Conservation (phyloP, 2,888 invertebrate species). For the Monopis laevigella region DNA sequence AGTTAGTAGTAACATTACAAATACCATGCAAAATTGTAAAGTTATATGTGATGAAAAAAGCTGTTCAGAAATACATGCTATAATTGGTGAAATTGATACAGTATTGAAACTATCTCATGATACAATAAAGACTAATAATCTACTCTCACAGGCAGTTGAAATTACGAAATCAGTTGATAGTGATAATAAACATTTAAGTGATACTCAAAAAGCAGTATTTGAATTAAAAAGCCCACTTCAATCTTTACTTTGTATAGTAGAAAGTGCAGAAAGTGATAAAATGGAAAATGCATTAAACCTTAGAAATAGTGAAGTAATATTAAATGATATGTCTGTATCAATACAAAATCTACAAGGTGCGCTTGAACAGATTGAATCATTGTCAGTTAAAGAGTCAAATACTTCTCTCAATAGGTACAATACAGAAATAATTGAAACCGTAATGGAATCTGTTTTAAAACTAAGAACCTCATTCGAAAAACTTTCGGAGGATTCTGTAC, state of each 20-base stretch:
- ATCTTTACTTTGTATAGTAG: conserved; percentile 41
- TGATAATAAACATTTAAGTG: conserved; percentile 42
- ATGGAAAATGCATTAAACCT: conserved; percentile 28
- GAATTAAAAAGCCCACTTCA: conserved; percentile 43
- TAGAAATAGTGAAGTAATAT: conserved; percentile 40
- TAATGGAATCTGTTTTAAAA: conserved; percentile 71
- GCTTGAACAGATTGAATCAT: conserved; percentile 54
- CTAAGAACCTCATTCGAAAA: conserved; percentile 68
- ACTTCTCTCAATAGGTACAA: conserved; percentile 50
- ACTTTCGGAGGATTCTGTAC: conserved; percentile 34
- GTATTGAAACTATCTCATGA: conserved; percentile 61
- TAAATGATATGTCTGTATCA: conserved; percentile 52
- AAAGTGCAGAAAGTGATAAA: conserved; percentile 36
- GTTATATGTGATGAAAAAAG: conserved; percentile 38
- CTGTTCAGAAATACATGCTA: conserved; percentile 46
- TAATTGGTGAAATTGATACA: conserved; percentile 57
- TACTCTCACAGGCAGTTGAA: conserved; percentile 41
- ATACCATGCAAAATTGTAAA: conserved; percentile 49
- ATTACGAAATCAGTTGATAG: conserved; percentile 29
- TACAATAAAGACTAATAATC: conserved; percentile 55
- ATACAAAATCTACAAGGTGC: conserved; percentile 58
- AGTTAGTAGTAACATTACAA: conserved; percentile 61
- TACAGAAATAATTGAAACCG: conserved; percentile 70
- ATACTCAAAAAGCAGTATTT: conserved; percentile 51
- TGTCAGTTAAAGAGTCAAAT: conserved; percentile 61